A percentile compares a stretch with the other conserved stretches of the same genome.
phyloP scores from a whole-genome alignment of 2,888 invertebrate species.

The Catocala nupta region DNA sequence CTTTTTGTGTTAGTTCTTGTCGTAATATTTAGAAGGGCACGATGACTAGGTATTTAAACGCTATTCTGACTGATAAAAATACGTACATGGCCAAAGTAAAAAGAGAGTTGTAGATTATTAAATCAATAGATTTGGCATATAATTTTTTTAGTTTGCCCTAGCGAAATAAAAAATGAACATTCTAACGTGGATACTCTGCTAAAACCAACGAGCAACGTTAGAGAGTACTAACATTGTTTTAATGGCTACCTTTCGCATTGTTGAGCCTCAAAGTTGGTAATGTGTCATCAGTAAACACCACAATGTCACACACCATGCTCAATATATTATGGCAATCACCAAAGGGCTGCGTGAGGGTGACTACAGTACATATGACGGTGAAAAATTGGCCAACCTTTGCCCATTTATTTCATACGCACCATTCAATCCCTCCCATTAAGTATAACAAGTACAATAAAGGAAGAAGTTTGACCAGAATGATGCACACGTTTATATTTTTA shows the following conservation, averaged over 20 bases:
- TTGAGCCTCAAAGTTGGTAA: slow-evolving; percentile 8
- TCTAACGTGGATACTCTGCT: too few relatives aligned
- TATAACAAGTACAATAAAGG: neutral
- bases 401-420: slow-evolving; percentile 19
- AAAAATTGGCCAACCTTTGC: slow-evolving; percentile 14
- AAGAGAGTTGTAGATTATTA: too few relatives aligned
- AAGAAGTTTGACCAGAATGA: neutral
- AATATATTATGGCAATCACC: slow-evolving; percentile 23
- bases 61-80: too few relatives aligned
- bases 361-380: slow-evolving; percentile 14
- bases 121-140: too few relatives aligned
- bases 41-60: too few relatives aligned
- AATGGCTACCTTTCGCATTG: slow-evolving; percentile 6
- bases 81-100: too few relatives aligned
- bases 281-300: slow-evolving; percentile 22
- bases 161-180: too few relatives aligned
- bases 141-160: too few relatives aligned
- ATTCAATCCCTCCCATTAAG: slow-evolving; percentile 16
- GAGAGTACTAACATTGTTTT: neutral
- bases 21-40: too few relatives aligned
- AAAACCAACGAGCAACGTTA: too few relatives aligned
- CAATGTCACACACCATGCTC: slow-evolving; percentile 21
- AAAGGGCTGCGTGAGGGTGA: slow-evolving; percentile 5
- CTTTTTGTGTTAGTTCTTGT: too few relatives aligned
- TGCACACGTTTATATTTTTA: neutral